Base-by-base conservation (phyloP, 2,113 vertebrate genomes). In the Ranitomeya imitator region DNA sequence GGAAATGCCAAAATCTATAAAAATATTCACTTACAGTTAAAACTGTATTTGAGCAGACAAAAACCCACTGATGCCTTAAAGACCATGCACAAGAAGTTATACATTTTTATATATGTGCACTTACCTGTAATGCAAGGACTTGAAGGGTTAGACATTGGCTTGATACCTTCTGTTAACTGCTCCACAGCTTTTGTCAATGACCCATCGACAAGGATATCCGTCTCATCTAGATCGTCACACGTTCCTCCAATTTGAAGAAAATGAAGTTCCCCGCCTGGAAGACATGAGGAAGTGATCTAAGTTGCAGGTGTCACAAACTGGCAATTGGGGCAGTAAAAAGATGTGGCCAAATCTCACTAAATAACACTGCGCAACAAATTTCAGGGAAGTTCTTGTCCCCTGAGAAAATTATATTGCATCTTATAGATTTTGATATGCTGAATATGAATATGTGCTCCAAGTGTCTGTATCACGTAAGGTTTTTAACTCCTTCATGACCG, bases 181-280 rank as follows among this genome's bases (percentile, higher is more conserved):
- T 99, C 98, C 74, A 94, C 92, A 90, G 96, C 97, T 96, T 99
- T 99, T 93, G 95, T 96, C 93, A 99, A 94, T 90, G 98, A 97
- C 93, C 96, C 97, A 91, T 99, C 98, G 89, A 99, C 97, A 93
- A 99, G 97, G 93, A 99, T 99, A 95, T 99, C 97, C 89, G 96
- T 94, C 90, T 99, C 98, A 94, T 99, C 98, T 85, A 97, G 94
- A 93, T 99, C 98, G 89, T 99, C 98, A 51, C 96, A 99, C 77
- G 97, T 96, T 86, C 97, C 98, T 97, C 98, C 98, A 97, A 99
- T 99, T 95, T 99, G 98, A 96, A 99, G 98, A 96, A 99, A 99
- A 97, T 99, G 98, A 96, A 99, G 97, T 91, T 99, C 98, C 95
- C 98, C 98, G 94, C 98, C 98, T 99, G 92, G 21, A 92, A 60